Conservation (phyloP, 2,113 vertebrate genomes). For the Athene cunicularia region DNA sequence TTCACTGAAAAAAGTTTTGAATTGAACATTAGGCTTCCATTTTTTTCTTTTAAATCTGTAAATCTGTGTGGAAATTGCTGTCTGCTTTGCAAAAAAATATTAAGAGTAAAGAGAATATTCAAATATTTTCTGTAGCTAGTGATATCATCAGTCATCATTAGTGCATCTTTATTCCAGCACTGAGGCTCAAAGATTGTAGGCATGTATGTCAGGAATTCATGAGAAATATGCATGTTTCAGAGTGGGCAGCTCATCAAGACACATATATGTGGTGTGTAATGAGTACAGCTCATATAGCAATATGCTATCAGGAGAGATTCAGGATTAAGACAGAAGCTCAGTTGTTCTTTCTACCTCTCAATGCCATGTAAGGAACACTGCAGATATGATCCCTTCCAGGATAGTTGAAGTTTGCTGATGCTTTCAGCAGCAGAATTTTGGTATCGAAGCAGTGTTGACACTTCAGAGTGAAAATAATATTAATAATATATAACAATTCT, state of each 20-base stretch:
- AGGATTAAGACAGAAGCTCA: not conserved
- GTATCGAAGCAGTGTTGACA: not conserved
- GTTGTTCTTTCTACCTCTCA: not conserved
- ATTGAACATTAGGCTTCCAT: not conserved
- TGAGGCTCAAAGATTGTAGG: slow-evolving; percentile 6
- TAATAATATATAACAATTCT: not conserved
- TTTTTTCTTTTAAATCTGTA: not conserved
- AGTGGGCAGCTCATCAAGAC: not conserved
- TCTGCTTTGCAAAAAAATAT: not conserved
- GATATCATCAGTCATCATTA: slow-evolving; percentile 47
- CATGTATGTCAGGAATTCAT: slow-evolving; percentile 45
- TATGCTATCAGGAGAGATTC: not conserved
- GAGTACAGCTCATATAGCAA: not conserved
- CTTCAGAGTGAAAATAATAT: not conserved
- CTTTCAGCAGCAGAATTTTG: not conserved
- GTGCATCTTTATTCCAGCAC: slow-evolving; percentile 44
- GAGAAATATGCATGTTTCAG: not conserved
- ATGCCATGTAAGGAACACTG: not conserved
- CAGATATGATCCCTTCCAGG: not conserved
- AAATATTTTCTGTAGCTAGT: slow-evolving; percentile 42
- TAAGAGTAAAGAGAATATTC: not conserved
- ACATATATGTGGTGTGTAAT: not conserved
- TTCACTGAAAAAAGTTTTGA: slow-evolving; percentile 16
- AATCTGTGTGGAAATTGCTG: not conserved
- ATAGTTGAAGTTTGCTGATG: not conserved